A percentile compares a stretch with the other conserved stretches of the same genome.
Conservation (phyloP, 2,113 vertebrate species). For the Callaeas wilsoni region DNA sequence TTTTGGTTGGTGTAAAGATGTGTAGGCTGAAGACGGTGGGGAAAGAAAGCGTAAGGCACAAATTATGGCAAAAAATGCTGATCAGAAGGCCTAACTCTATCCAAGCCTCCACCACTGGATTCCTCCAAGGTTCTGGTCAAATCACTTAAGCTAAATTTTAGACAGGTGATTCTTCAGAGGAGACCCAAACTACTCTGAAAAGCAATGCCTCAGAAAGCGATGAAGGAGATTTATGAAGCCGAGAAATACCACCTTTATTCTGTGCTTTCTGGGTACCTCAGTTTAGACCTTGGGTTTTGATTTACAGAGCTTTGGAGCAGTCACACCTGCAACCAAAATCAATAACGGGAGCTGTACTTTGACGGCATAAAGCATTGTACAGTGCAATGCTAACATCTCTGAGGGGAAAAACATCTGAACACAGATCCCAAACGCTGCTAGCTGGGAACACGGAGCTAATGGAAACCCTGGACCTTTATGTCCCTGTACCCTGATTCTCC, state of each 20-base stretch:
- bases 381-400: not conserved
- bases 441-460: not conserved
- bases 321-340: conserved; percentile 23
- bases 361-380: not conserved
- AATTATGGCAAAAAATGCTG: not conserved
- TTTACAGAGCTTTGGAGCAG: conserved; percentile 12
- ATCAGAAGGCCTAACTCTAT: not conserved
- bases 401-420: not conserved
- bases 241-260: not conserved
- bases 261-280: not conserved
- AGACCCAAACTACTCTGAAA: not conserved
- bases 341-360: not conserved
- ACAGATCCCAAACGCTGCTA: not conserved
- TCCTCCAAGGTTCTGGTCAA: not conserved
- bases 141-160: not conserved
- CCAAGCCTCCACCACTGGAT: not conserved
- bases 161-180: not conserved
- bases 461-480: not conserved
- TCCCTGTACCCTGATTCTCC: not conserved
- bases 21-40: not conserved
- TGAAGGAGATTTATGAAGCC: not conserved
- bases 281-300: not conserved
- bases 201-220: not conserved
- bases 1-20: not conserved
- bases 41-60: not conserved